These are phyloP conservation scores for Malurus elegans DNA, from an alignment of 2,113 vertebrate genomes.

Conservation along the genomic window DNA sequence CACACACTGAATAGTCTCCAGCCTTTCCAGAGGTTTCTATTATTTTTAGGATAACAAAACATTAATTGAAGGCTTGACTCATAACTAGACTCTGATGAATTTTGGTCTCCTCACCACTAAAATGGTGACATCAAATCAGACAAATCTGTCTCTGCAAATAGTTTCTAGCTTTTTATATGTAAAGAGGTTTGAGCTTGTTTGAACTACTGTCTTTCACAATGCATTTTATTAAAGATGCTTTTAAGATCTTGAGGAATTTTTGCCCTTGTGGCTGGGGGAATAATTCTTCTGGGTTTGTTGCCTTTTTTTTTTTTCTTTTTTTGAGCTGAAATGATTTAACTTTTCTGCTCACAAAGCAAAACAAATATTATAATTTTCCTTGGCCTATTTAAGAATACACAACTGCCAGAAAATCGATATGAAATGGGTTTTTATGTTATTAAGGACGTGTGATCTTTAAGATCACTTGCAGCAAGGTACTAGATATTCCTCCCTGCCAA, in stretches of 20 bases:
- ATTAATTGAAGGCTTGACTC: not conserved
- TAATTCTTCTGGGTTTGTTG: not conserved
- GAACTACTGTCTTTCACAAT: not conserved
- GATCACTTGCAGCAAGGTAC: not conserved
- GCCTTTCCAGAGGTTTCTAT: not conserved
- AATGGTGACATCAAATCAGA: not conserved
- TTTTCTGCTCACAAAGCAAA: not conserved
- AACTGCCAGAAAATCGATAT: not conserved
- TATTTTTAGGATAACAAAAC: not conserved
- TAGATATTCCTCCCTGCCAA: not conserved
- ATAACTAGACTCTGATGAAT: not conserved
- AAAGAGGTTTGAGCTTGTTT: not conserved
- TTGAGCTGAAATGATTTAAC: not conserved
- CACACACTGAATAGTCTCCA: not conserved
- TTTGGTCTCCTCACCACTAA: not conserved
- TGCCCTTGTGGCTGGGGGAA: not conserved
- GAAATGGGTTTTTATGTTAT: not conserved
- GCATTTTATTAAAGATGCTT: constrained; percentile 17
- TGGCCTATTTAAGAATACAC: not conserved
- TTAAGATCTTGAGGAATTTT: not conserved
- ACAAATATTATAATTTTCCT: not conserved
- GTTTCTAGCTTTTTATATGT: not conserved
- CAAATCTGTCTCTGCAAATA: not conserved
- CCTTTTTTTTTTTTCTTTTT: not conserved
- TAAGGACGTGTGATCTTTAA: not conserved